Evolutionary conservation across 2,797 vertebrate genomes (phyloP), one percentile per base, ranked within the genome.

Genomic region (Rhabdomys pumilio): DNA sequence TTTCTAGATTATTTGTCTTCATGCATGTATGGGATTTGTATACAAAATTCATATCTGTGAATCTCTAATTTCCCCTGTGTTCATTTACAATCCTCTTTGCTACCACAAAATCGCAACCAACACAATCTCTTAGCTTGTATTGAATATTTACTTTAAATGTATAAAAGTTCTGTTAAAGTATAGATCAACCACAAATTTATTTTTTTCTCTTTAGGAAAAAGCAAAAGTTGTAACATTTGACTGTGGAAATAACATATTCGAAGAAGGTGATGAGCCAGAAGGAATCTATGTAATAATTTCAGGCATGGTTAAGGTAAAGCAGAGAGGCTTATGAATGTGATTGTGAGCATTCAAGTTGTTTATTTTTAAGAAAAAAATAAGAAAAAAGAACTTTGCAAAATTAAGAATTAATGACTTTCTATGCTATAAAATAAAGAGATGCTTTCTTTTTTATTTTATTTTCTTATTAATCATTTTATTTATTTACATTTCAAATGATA

Each of bases 231-330:
- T 98, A 91, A 97, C 96, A 93, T 98, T 96, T 97, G 97, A 98
- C 75, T 98, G 98, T 96, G 98, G 97, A 90, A 98, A 98, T 94
- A 14, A 85, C 67, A 97, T 98, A 95, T 98, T 97, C 97, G 83
- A 97, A 89, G 98, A 98, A 96, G 97, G 83, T 63, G 97, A 98
- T 75, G 86, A 97, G 13, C 96, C 97, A 41, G 63, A 80, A 93
- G 98, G 98, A 97, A 98, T 98, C 93, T 97, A 98, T 89, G 50
- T 98, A 73, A 98, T 98, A 96, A 91, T 98, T 95, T 98, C 98
- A 77, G 98, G 98, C 73, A 98, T 98, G 98, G 84, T 98, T 91
- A 98, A 98, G 97, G 98, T 98, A 98, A 97, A 96, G 3, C 44
- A 96, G 17, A 90, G 3, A 65, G 97, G 63, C 41, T 87, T 90